These are phyloP conservation scores for Drosophila athabasca DNA, from an alignment of 1,140 invertebrate genomes.

Conservation along the genomic window DNA sequence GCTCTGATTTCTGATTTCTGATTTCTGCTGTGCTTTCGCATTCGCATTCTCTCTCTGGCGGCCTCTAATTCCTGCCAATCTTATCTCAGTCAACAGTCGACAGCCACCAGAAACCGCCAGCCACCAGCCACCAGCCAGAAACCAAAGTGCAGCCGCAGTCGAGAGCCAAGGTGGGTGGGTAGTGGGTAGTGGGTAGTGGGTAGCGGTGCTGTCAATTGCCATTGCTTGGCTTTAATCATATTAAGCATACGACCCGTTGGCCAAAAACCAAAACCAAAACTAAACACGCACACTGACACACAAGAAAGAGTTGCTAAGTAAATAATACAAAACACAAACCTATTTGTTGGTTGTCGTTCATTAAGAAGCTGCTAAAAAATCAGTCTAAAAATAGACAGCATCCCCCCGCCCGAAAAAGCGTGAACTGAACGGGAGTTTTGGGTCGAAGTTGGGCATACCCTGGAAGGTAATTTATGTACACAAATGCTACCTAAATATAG, in stretches of 20 bases:
- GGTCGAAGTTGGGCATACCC: neutral
- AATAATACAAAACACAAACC: constrained; percentile 60
- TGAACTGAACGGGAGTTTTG: too few relatives aligned
- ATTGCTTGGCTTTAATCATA: constrained; percentile 28
- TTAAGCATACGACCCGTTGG: constrained; percentile 66
- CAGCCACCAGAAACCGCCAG: constrained; percentile 1
- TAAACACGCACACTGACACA: constrained; percentile 14
- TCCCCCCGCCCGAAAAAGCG: neutral
- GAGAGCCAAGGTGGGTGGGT: neutral
- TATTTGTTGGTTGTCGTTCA: constrained; percentile 45
- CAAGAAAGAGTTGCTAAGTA: constrained; percentile 60
- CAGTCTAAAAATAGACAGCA: constrained; percentile 51
- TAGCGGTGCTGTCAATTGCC: neutral
- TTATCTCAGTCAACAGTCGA: constrained; percentile 42
- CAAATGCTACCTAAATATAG: too few relatives aligned
- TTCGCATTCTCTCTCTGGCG: constrained; percentile 24
- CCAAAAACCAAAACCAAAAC: constrained; percentile 30
- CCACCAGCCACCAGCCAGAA: constrained; percentile 10
- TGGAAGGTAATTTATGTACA: too few relatives aligned
- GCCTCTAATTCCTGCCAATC: constrained; percentile 53
- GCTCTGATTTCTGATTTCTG: constrained; percentile 47
- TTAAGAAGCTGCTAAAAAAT: constrained; percentile 64
- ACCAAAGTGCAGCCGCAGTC: constrained; percentile 26
- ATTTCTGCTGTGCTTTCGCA: constrained; percentile 14
- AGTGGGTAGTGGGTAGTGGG: too few relatives aligned